Percentiles rank a stretch among this genome's conserved stretches.
phyloP scores from a whole-genome alignment of 1,140 invertebrate genomes.

The Drosophila kikkawai region DNA sequence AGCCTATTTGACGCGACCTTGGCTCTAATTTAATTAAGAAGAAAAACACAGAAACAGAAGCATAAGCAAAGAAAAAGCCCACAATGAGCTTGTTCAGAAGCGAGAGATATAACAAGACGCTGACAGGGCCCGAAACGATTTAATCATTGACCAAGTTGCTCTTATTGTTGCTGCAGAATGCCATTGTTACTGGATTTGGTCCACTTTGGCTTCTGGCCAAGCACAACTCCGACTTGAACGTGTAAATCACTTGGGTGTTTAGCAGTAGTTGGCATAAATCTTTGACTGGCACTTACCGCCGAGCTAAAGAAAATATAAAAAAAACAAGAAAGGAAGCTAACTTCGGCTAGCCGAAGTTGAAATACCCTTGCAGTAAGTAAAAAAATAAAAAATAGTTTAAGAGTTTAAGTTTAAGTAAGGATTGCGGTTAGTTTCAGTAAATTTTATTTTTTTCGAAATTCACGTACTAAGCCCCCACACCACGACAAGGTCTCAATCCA shows the following conservation, averaged over 20 bases:
- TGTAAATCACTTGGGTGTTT: slow-evolving; percentile 50
- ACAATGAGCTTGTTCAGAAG: slow-evolving; percentile 42
- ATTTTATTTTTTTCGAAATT: too few relatives aligned
- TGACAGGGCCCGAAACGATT: slow-evolving; percentile 55
- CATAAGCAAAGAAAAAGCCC: slow-evolving; percentile 11
- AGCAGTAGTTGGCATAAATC: slow-evolving; percentile 41
- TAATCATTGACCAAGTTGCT: slow-evolving; percentile 58
- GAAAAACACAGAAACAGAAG: slow-evolving; percentile 49
- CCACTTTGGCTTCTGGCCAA: slow-evolving; percentile 28
- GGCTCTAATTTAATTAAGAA: slow-evolving; percentile 73
- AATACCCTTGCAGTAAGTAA: too few relatives aligned
- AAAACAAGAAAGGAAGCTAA: too few relatives aligned
- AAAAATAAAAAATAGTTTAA: too few relatives aligned
- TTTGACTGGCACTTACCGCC: slow-evolving; percentile 33
- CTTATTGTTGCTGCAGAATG: slow-evolving; percentile 19
- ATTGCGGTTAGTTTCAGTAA: too few relatives aligned
- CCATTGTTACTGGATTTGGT: slow-evolving; percentile 37
- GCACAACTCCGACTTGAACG: slow-evolving; percentile 9
- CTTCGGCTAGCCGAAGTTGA: too few relatives aligned
- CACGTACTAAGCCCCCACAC: too few relatives aligned
- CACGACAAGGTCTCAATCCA: too few relatives aligned
- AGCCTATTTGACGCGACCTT: slow-evolving; percentile 69
- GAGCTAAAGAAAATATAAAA: slow-evolving; percentile 1
- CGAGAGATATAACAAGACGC: slow-evolving; percentile 39
- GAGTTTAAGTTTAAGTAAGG: too few relatives aligned